A percentile compares a stretch with the other conserved stretches of the same genome.
Conservation (phyloP, 2,888 invertebrate species). For the Drosophila histrio region DNA sequence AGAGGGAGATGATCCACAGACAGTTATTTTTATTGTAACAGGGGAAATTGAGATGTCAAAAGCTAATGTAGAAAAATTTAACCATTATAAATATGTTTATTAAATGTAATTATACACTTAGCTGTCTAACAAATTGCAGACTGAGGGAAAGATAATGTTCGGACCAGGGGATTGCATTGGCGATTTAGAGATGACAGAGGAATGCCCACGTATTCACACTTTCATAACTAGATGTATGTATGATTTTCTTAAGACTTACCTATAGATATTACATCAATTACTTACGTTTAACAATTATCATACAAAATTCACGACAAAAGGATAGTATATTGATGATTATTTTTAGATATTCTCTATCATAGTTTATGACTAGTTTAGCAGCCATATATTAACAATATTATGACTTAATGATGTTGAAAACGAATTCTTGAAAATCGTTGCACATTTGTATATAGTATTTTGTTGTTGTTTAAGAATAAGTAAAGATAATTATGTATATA, state of each 20-base stretch:
- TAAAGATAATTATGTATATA: conserved; percentile 11
- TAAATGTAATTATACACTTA: not conserved
- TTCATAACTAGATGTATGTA: conserved; percentile 59
- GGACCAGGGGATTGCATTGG: conserved; percentile 80
- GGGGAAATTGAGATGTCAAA: conserved; percentile 85
- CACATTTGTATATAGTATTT: conserved; percentile 7
- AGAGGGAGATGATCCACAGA: conserved; percentile 86
- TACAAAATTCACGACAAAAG: not conserved
- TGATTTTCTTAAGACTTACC: no score
- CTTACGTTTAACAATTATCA: not conserved
- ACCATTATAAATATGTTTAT: not conserved
- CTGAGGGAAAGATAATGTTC: conserved; percentile 50
- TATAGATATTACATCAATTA: not conserved
- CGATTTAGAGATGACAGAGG: conserved; percentile 70
- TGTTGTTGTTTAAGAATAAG: conserved; percentile 9
- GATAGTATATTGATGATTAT: no score
- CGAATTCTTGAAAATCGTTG: conserved; percentile 1
- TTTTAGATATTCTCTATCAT: not conserved
- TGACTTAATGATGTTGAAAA: not conserved
- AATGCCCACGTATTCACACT: conserved; percentile 44
- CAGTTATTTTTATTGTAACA: conserved; percentile 87
- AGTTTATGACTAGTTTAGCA: not conserved
- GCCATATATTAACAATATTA: not conserved
- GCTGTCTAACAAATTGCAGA: conserved; percentile 19
- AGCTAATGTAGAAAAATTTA: not conserved